These are phyloP conservation scores for Carpatolechia fugitivella DNA, from an alignment of 2,888 invertebrate species.

Conservation along the genomic window DNA sequence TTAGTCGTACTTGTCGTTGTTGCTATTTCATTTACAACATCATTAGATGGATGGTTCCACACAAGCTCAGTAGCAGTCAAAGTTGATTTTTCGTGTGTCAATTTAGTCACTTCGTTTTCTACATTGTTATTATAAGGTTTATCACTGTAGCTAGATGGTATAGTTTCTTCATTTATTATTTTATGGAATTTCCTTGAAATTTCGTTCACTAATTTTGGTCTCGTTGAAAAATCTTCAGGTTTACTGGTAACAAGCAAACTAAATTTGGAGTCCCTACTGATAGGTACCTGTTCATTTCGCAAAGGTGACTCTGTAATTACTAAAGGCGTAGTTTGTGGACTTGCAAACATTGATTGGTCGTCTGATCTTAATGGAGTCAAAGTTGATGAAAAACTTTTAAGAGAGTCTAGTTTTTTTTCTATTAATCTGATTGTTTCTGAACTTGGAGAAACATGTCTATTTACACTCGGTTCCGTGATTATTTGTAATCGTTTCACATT, in stretches of 20 bases:
- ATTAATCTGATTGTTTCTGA: conserved; percentile 31
- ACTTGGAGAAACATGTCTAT: conserved; percentile 35
- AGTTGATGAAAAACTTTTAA: conserved; percentile 42
- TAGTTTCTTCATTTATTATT: conserved; percentile 38
- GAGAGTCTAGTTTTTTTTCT: conserved; percentile 24
- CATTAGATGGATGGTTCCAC: conserved; percentile 38
- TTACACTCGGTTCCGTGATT: conserved; percentile 51
- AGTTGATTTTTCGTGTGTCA: conserved; percentile 35
- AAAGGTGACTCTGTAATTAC: conserved; percentile 35
- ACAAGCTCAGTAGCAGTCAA: conserved; percentile 43
- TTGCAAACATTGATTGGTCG: conserved; percentile 32
- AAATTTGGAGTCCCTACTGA: conserved; percentile 48
- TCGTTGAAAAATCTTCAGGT: conserved; percentile 27
- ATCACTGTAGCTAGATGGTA: conserved; percentile 29
- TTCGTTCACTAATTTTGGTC: conserved; percentile 22
- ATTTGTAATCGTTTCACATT: conserved; percentile 58
- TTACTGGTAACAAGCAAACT: conserved; percentile 43
- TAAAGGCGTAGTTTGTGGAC: conserved; percentile 39
- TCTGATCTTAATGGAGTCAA: conserved; percentile 40
- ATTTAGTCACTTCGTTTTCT: conserved; percentile 34
- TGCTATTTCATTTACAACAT: conserved; percentile 52
- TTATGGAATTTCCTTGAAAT: conserved; percentile 52
- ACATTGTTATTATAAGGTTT: conserved; percentile 25
- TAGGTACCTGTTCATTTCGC: conserved; percentile 32
- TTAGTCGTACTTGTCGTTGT: conserved; percentile 71